These are phyloP conservation scores for Melanotaenia pygmaea DNA, from an alignment of 2,797 vertebrate genomes.

Conservation along the genomic window DNA sequence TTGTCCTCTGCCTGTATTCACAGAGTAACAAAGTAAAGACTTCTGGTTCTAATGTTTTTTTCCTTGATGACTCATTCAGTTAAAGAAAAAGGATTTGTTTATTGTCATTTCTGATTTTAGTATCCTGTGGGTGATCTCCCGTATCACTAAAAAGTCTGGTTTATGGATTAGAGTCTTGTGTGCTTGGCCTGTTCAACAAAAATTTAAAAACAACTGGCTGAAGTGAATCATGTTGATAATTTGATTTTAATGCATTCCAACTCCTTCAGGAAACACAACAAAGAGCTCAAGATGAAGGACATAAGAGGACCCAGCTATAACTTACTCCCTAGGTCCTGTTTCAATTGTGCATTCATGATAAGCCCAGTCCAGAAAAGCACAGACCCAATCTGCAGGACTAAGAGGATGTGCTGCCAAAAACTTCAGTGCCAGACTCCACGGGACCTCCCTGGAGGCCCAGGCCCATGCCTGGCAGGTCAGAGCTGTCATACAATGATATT, in stretches of 20 bases:
- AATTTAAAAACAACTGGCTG: not conserved
- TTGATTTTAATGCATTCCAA: too few species aligned
- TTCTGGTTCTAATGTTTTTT: not conserved
- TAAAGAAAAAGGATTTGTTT: not conserved
- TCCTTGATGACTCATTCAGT: too few species aligned
- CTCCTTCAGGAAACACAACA: too few species aligned
- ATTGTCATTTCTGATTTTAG: not conserved
- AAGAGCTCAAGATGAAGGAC: not conserved
- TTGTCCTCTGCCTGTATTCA: not conserved
- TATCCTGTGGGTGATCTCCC: not conserved
- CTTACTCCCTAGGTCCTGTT: not conserved
- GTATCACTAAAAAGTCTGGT: not conserved
- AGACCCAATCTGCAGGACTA: not conserved
- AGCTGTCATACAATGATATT: constrained; percentile 2
- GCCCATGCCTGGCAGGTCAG: not conserved
- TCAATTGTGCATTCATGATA: not conserved
- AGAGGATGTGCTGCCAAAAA: not conserved
- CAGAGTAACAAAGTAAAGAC: not conserved
- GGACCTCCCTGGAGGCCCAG: not conserved
- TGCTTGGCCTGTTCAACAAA: not conserved
- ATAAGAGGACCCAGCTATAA: not conserved
- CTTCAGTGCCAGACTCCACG: not conserved
- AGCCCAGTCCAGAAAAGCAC: not conserved
- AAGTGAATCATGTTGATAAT: not conserved
- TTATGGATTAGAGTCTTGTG: not conserved